These are phyloP conservation scores for Andrena bucephala DNA, from an alignment of 2,888 invertebrate genomes.

Conservation along the genomic window DNA sequence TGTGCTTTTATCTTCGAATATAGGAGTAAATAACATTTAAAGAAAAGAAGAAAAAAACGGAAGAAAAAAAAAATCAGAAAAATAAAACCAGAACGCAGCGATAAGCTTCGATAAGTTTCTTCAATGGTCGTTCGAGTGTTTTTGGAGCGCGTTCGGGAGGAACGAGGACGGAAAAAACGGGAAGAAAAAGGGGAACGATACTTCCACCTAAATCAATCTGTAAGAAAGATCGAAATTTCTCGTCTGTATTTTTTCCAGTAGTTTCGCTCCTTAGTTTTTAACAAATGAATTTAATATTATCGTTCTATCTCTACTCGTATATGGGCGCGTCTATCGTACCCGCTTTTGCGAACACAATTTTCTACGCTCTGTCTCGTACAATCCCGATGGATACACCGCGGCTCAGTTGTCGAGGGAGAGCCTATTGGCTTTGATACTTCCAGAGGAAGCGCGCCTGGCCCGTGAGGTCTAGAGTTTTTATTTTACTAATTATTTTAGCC, in stretches of 20 bases:
- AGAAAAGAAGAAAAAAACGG: not conserved
- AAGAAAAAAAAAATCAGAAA: not conserved
- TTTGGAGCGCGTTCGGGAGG: not conserved
- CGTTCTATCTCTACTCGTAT: slow-evolving; percentile 50
- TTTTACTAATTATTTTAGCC: slow-evolving; percentile 23
- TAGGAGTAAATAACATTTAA: slow-evolving; percentile 19
- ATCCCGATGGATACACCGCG: not conserved
- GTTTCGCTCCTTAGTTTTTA: slow-evolving; percentile 60
- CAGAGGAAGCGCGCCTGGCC: not conserved
- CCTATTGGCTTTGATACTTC: not conserved
- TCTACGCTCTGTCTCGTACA: not conserved
- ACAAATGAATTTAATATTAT: slow-evolving; percentile 56
- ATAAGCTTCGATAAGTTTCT: slow-evolving; percentile 22
- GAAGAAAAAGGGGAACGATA: not conserved
- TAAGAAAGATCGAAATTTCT: slow-evolving; percentile 37
- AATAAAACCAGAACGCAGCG: slow-evolving; percentile 10
- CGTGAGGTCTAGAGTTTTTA: not conserved
- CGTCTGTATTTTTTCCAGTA: slow-evolving; percentile 34
- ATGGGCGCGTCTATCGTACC: slow-evolving; percentile 49
- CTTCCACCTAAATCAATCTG: slow-evolving; percentile 27
- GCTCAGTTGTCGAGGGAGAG: not conserved
- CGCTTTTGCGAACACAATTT: not conserved
- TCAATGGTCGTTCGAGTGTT: slow-evolving; percentile 3
- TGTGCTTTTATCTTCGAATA: slow-evolving; percentile 47
- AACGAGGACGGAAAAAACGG: not conserved